phyloP scores from a whole-genome alignment of 2,888 invertebrate genomes.

The Psylliodes chrysocephalus region DNA sequence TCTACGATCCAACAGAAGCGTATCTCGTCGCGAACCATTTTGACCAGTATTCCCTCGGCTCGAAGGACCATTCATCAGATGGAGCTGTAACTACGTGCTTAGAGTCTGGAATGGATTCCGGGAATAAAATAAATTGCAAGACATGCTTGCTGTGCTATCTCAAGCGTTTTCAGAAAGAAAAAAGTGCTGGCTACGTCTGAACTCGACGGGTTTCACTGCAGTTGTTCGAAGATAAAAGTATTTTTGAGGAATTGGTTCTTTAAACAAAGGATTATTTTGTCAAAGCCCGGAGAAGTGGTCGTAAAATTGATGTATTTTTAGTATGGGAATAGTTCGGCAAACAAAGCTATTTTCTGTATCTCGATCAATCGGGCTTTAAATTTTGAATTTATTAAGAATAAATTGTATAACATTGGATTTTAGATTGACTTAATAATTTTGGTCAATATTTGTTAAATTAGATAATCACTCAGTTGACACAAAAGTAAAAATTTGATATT shows the following conservation, averaged over 20 bases:
- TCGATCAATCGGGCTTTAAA: neutral
- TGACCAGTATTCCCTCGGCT: slow-evolving; percentile 31
- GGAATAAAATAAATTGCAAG: slow-evolving; percentile 64
- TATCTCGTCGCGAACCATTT: slow-evolving; percentile 43
- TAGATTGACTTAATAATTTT: too few species aligned
- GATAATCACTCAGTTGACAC: too few species aligned
- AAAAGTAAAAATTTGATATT: too few species aligned
- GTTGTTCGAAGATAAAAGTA: slow-evolving; percentile 31
- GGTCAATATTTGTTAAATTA: too few species aligned
- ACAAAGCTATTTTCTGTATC: slow-evolving; percentile 17
- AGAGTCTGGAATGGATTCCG: slow-evolving; percentile 62
- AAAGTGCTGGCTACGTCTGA: slow-evolving; percentile 34
- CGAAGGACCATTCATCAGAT: slow-evolving; percentile 35
- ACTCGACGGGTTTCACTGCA: slow-evolving; percentile 34
- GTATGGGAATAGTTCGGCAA: slow-evolving; percentile 28
- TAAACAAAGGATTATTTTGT: slow-evolving; percentile 37
- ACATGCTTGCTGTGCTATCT: slow-evolving; percentile 58
- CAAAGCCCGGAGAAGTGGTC: slow-evolving; percentile 24
- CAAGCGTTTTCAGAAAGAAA: slow-evolving; percentile 52
- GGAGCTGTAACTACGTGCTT: slow-evolving; percentile 57
- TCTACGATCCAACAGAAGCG: slow-evolving; percentile 57
- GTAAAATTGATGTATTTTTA: slow-evolving; percentile 33
- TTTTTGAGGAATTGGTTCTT: slow-evolving; percentile 35
- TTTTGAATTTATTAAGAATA: too few species aligned
- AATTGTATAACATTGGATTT: too few species aligned